Evolutionary conservation across 2,113 vertebrate genomes (phyloP).

Genomic region (Colaptes auratus): DNA sequence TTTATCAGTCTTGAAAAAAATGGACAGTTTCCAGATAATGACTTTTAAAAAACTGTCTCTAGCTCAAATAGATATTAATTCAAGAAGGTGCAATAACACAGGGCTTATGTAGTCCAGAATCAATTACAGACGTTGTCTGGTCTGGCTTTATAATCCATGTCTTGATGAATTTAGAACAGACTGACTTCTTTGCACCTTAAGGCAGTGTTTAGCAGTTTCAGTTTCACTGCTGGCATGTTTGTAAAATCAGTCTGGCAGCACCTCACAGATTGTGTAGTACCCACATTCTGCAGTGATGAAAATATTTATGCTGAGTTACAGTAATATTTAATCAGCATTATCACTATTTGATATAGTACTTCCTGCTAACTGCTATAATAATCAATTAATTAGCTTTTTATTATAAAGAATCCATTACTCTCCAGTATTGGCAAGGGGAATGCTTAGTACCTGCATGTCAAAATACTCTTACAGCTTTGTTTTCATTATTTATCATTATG

Average conservation of each 20-base stretch:
- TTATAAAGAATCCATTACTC: background rate
- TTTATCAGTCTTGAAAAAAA: background rate
- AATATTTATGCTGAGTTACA: background rate
- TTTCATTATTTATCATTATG: conserved; percentile 25
- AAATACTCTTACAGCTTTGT: conserved; percentile 1
- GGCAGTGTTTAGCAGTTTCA: background rate
- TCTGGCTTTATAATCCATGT: background rate
- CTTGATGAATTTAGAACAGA: background rate
- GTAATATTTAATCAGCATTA: background rate
- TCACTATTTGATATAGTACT: background rate
- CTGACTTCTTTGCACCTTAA: background rate
- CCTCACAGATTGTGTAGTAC: background rate
- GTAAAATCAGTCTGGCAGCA: background rate
- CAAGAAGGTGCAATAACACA: background rate
- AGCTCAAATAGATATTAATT: background rate
- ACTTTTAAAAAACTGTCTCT: background rate
- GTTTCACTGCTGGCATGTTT: background rate
- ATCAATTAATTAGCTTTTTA: conserved; percentile 26
- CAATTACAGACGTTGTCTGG: background rate
- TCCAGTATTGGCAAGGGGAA: background rate
- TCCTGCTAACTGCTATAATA: background rate
- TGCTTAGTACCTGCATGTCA: background rate
- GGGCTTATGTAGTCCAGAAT: background rate
- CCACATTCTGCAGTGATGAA: background rate
- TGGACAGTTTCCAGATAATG: background rate